Evolutionary conservation across 2,888 invertebrate species (phyloP), one percentile per base, ranked within the genome.

Genomic region (Fragum fragum): DNA sequence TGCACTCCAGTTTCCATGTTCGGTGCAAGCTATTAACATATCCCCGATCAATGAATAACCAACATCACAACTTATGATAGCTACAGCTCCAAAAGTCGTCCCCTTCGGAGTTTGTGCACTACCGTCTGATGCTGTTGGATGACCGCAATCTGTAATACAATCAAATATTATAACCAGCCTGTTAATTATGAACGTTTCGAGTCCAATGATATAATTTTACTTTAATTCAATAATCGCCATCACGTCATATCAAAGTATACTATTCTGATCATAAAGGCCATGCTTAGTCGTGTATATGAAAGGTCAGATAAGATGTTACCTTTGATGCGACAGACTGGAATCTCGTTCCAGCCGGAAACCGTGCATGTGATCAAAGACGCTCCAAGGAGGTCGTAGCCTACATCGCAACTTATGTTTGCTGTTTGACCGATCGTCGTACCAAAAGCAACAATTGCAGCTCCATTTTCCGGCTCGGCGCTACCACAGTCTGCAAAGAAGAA

Each of bases 1-100:
- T 0, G 11, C 29, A 52, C 73, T 78, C 78, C 78, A 78, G 1
- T 63, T 73, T 23, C 73, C 78, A 47, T 73, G 59, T 21, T 29
- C 55, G 1, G 21, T 26, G 57, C 78, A 78, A 42, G 32, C 11
- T 21, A 78, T 73, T 1, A 66, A 26, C 21, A 53, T 16, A 14
- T 61, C n/a, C 28, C 78, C 78, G 55, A 47, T 73, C 11, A 59
- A 7, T n/a, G 21, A 16, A 59, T 39, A 73, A 26, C 78, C 78
- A 23, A 39, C 18, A 32, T 68, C 57, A 26, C 78, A 78, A 21
- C 53, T 55, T 53, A 71, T 29, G 14, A 28, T 55, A 7, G 55
- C 32, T n/a, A 32, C 32, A 29, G 53, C 32, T 6, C 32, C 32
- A 53, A 26, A 18, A 21, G 29, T 71, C 16, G 71, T 71, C 2